phyloP scores from a whole-genome alignment of 2,888 invertebrate species.

The Himalopsyche japonica region DNA sequence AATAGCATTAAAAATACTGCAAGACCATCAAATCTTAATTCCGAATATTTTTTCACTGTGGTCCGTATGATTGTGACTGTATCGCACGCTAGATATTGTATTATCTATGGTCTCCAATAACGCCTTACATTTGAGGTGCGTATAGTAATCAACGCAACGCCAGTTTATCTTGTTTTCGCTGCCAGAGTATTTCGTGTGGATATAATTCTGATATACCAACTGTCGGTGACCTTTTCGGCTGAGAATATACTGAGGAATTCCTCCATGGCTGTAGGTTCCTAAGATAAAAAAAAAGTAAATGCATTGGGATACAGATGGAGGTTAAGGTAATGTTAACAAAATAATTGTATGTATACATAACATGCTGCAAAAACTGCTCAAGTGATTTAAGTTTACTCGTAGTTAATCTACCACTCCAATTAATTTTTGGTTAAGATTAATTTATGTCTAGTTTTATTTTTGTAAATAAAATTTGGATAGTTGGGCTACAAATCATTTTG shows the following conservation, averaged over 20 bases:
- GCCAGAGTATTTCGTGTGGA: conserved; percentile 35
- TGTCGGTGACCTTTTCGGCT: conserved; percentile 36
- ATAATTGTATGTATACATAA: too few species aligned
- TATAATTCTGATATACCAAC: conserved; percentile 30
- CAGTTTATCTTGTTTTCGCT: conserved; percentile 14
- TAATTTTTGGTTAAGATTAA: too few species aligned
- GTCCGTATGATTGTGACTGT: conserved; percentile 36
- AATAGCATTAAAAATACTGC: background rate
- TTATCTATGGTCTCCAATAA: conserved; percentile 22
- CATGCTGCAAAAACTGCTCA: too few species aligned
- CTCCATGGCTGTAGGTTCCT: background rate
- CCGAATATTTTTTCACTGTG: conserved; percentile 25
- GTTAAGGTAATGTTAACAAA: background rate
- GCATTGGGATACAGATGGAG: background rate
- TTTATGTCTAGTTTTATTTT: too few species aligned
- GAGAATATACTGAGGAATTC: conserved; percentile 21
- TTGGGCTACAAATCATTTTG: too few species aligned
- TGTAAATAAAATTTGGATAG: too few species aligned
- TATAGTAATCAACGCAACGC: conserved; percentile 38
- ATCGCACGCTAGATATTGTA: background rate
- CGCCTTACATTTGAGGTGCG: conserved; percentile 33
- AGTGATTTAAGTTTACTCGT: too few species aligned
- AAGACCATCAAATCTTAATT: background rate
- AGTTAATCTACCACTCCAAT: too few species aligned
- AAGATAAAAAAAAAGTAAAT: background rate